These are phyloP conservation scores for Xerus rutilus DNA, from an alignment of 2,797 vertebrate genomes.

Conservation along the genomic window DNA sequence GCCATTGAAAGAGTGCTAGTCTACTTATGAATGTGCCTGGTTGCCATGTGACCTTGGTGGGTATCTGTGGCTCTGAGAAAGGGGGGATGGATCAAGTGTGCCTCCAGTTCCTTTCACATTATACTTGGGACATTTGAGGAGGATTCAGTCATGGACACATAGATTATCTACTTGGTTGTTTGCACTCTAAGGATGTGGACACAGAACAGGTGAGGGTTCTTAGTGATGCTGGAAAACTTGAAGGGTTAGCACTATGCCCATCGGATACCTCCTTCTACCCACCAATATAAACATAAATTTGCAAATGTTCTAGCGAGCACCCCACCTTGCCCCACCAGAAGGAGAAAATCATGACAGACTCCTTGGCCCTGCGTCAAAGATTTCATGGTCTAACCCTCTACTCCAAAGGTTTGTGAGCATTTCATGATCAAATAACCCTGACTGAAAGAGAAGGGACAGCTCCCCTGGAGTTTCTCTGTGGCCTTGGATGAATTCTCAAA, in stretches of 20 bases:
- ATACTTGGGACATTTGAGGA: not conserved
- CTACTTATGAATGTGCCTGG: rapidly evolving
- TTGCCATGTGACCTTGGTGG: not conserved
- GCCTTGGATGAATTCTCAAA: not conserved
- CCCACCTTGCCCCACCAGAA: not conserved
- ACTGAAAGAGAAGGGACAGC: not conserved
- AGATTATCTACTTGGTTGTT: too few species aligned
- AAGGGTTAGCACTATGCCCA: too few species aligned
- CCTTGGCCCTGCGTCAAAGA: too few species aligned
- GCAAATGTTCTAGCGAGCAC: too few species aligned
- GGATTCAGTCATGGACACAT: not conserved
- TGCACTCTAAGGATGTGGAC: rapidly evolving
- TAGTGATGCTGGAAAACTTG: rapidly evolving
- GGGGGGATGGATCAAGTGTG: not conserved
- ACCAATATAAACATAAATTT: too few species aligned
- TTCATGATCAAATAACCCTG: not conserved
- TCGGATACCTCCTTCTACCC: too few species aligned
- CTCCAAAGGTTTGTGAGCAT: not conserved
- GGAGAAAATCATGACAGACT: not conserved
- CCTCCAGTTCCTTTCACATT: not conserved
- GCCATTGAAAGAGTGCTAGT: rapidly evolving
- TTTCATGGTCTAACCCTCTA: not conserved
- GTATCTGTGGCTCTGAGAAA: not conserved
- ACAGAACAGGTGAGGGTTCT: rapidly evolving
- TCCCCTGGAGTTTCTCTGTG: not conserved